phyloP scores from a whole-genome alignment of 2,888 invertebrate species.

The Pseudococcus viburni region DNA sequence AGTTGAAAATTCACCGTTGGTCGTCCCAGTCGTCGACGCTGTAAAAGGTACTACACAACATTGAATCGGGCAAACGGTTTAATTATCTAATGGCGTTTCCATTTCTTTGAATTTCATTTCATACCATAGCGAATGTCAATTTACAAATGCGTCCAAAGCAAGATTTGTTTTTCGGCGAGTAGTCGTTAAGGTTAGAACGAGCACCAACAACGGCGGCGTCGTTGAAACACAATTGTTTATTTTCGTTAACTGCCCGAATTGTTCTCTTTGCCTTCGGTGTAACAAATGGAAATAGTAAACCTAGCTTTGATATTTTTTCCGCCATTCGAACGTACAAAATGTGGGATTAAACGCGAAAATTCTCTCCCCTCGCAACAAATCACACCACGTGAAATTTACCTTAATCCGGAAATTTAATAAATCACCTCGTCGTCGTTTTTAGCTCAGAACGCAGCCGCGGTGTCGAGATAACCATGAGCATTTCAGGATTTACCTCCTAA shows the following conservation, averaged over 20 bases:
- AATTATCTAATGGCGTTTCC: conserved; percentile 41
- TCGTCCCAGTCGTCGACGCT: neutral
- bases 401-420: conserved; percentile 12
- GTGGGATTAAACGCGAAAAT: neutral
- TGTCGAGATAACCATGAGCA: no score
- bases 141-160: conserved; percentile 19
- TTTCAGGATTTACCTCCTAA: no score
- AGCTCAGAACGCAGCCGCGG: neutral
- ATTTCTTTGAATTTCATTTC: conserved; percentile 32
- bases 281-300: neutral
- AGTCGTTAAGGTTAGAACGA: neutral
- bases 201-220: neutral
- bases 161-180: neutral
- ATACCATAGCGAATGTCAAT: neutral
- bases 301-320: neutral
- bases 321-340: neutral
- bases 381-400: neutral
- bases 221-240: neutral
- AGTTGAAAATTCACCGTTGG: neutral
- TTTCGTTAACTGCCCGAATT: neutral
- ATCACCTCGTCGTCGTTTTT: neutral
- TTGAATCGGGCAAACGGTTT: neutral
- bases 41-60: neutral
- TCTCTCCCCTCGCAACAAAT: neutral
- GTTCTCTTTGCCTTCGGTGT: neutral